Conservation (phyloP, 2,113 vertebrate species). For the Myotis lucifugus region DNA sequence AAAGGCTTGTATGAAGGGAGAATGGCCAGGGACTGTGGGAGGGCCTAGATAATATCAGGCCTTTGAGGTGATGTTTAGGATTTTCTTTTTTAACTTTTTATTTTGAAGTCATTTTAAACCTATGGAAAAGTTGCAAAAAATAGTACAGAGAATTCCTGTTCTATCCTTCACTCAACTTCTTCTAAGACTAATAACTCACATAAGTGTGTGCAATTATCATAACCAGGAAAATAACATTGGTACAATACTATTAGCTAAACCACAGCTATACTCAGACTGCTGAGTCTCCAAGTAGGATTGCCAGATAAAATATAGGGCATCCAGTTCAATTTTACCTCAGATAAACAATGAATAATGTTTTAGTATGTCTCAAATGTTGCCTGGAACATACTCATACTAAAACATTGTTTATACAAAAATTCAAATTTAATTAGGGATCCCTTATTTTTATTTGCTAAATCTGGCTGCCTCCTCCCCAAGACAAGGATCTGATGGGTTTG, state of each 20-base stretch:
- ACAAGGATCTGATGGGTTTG: not conserved
- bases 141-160: not conserved
- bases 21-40: not conserved
- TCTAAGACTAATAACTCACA: not conserved
- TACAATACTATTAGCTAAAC: not conserved
- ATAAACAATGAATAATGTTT: not conserved
- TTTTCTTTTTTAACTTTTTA: conserved; percentile 35
- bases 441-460: conserved; percentile 1
- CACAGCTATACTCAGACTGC: not conserved
- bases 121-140: not conserved
- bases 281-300: not conserved
- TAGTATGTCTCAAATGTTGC: not conserved
- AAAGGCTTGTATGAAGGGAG: not conserved
- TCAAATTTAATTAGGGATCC: not conserved
- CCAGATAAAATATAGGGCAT: not conserved
- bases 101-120: conserved; percentile 23
- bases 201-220: not conserved
- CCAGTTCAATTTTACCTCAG: not conserved
- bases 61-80: not conserved
- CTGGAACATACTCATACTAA: not conserved
- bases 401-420: conserved; percentile 1
- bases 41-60: no score
- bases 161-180: not conserved
- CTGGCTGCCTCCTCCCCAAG: not conserved
- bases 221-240: not conserved